These are phyloP conservation scores for Schizopygopsis malacanthus DNA, from an alignment of 2,797 vertebrate genomes.

Conservation along the genomic window DNA sequence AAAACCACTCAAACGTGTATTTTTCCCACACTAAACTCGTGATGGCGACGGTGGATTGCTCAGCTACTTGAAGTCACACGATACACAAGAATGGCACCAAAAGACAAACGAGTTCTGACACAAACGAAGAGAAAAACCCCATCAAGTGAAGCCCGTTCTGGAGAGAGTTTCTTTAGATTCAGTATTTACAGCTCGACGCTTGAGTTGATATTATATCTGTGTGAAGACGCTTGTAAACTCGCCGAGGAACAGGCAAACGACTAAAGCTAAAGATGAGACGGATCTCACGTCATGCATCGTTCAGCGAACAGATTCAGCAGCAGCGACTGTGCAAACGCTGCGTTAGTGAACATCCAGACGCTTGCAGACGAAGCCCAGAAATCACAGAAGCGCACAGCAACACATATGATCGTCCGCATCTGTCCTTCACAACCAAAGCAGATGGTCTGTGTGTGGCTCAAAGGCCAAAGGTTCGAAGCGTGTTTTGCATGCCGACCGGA, in stretches of 20 bases:
- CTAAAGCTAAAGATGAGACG: conserved; percentile 17
- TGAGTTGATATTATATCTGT: neutral
- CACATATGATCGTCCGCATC: neutral
- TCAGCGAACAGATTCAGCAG: conserved; percentile 20
- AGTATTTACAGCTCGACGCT: conserved; percentile 44
- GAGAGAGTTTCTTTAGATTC: neutral
- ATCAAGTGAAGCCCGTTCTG: neutral
- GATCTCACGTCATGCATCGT: neutral
- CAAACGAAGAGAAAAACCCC: conserved; percentile 61
- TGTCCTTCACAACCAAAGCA: neutral
- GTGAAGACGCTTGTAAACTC: conserved; percentile 13
- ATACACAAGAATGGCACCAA: conserved; percentile 80
- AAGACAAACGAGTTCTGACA: conserved; percentile 69
- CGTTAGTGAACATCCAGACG: neutral
- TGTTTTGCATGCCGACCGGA: neutral
- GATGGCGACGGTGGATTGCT: conserved; percentile 63
- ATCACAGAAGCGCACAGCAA: conserved; percentile 7
- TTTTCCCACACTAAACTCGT: conserved; percentile 71
- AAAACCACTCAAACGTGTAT: conserved; percentile 68
- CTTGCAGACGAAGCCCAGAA: neutral
- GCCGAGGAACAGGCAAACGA: conserved; percentile 2
- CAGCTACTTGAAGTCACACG: conserved; percentile 75
- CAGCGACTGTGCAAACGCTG: neutral
- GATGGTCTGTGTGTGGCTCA: neutral
- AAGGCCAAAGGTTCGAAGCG: neutral